Base-by-base conservation (phyloP, 1,140 invertebrate species). In the Drosophila kanapiae region DNA sequence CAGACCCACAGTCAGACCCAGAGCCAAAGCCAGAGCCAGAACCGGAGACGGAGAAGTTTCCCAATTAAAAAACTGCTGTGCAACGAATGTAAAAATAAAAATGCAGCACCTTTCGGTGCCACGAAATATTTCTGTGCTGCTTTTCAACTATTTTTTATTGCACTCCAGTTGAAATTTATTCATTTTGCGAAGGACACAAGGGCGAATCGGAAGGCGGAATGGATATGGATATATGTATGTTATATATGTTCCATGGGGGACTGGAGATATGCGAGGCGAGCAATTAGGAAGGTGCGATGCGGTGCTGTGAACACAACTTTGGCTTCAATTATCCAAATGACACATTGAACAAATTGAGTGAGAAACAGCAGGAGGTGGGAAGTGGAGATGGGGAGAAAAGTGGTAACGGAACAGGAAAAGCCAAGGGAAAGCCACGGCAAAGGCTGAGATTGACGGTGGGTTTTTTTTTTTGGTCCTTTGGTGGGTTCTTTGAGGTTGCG, bases 271-370 rank as follows among this genome's bases (percentile, higher is more conserved):
- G 47, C 35, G 23, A 54, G 48, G 49, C 35, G 42, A 78, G 75
- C 75, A 78, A 78, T 78, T 78, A 78, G 75, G 70, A 74, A 72
- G 70, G 63, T 67, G 63, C 74, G 61, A 76, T 76, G 35, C 72
- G 54, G 72, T 74, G 67, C 68, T 72, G 43, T 74, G 72, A 77
- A 78, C 75, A 78, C 75, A 78, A 78, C 70, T 78, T 51, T 78
- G 67, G 56, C 75, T 78, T 78, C 75, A 78, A 78, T 78, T 78
- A 78, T 78, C 75, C 63, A 78, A 78, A 78, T 78, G 75, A 78
- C 75, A 78, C 75, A 78, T 78, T 68, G 74, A 78, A 78, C 49
- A 78, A 78, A 78, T 78, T 60, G 75, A 69, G 56, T 47, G 49
- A 61, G 57, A 37, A 51, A 43, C 49, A 51, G 40, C 40, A 16